These are phyloP conservation scores for Eulemur albifrons DNA, from an alignment of 2,797 vertebrate genomes.

Conservation along the genomic window DNA sequence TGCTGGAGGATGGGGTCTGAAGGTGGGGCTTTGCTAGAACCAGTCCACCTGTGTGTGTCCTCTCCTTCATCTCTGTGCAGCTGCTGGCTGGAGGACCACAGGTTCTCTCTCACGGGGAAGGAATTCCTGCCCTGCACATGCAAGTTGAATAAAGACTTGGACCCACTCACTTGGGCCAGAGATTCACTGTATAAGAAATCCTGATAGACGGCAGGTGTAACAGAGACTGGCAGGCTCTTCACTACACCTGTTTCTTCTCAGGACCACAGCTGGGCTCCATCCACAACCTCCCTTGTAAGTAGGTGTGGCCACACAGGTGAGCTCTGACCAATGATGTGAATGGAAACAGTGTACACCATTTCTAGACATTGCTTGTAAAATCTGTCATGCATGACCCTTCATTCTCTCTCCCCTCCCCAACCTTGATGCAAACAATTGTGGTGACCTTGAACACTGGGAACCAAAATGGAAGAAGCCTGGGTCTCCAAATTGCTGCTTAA, in stretches of 20 bases:
- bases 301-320: not conserved
- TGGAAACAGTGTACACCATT: not conserved
- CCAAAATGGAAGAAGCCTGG: not conserved
- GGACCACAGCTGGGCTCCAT: not conserved
- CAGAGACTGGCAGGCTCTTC: not conserved
- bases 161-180: not conserved
- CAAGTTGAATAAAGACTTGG: not conserved
- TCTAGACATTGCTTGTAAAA: not conserved
- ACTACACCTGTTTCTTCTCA: not conserved
- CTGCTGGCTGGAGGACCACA: not conserved
- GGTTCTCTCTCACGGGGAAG: not conserved
- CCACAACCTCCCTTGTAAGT: not conserved
- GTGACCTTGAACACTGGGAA: not conserved
- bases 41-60: not conserved
- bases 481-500: not conserved
- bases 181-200: not conserved
- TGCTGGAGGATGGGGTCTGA: not conserved
- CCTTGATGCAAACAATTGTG: not conserved
- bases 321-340: not conserved
- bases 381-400: not conserved
- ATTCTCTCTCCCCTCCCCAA: not conserved
- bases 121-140: not conserved
- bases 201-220: not conserved
- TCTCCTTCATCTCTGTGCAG: not conserved
- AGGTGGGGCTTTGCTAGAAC: not conserved